Evolutionary conservation across 2,888 invertebrate species (phyloP), one percentile per base, ranked within the genome.

Genomic region (Melinaea marsaeus): DNA sequence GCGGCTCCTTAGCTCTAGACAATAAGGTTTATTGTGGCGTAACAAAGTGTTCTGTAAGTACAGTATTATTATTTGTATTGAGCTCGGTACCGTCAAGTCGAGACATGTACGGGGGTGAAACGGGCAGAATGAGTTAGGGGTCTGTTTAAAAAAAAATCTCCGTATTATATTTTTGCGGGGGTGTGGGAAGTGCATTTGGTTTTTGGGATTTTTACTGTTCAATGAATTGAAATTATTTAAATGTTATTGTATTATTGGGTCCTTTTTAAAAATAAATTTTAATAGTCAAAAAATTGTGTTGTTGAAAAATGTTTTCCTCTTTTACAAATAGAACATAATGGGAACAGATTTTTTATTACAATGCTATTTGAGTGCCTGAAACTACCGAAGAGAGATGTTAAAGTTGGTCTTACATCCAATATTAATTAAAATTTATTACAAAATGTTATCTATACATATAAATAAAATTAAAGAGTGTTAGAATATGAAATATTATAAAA

Each of bases 181-280:
- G 62, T 65, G 71, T 69, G 72, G 75, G 72, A 72, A 69, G 71
- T 68, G 63, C 63, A 62, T 67, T 65, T 61, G 58, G 63, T 66
- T 69, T 65, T 59, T 55, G 67, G 60, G 64, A 60, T 70, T 70
- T 76, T 67, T 65, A 63, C 48, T 68, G 70, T 71, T 71, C 70
- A 73, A 72, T 75, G 75, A 70, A 69, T 69, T 71, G 76, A 74
- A 69, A 75, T 75, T 69, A 68, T 72, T 75, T 65, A 62, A 68
- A 69, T 9, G 51, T 51, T 51, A 51, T 51, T 51, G 51, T 51
- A 51, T 32, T 51, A 32, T 51, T 51, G 9, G 48, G n/a, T 22
- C 48, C 48, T 11, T 13, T 22, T 48, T 48, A 13, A 6, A 22
- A 48, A n/a, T 48, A 13, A 3, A 4, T 7, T 42, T 42, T 3